phyloP scores from a whole-genome alignment of 92 coral and sea anemone genomes.

The Epizoanthus fatuus region DNA sequence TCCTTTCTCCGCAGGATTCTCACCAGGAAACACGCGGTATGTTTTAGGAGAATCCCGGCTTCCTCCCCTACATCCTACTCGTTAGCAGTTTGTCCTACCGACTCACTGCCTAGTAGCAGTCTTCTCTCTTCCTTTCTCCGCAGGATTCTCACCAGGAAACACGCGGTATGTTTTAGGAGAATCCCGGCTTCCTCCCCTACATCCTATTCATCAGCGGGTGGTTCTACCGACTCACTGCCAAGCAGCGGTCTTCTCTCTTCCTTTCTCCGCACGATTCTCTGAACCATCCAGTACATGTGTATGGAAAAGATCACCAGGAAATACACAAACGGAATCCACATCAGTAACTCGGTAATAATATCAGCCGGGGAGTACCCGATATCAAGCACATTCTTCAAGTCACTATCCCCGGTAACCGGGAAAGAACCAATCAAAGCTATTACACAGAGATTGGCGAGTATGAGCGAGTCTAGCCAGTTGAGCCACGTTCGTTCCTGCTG shows the following conservation, averaged over 20 bases:
- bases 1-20: no score
- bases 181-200: no score
- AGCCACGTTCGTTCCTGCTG: slow-evolving; percentile 31
- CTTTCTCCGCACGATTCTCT: neutral
- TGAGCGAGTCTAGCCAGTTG: slow-evolving; percentile 50
- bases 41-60: no score
- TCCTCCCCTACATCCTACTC: no score
- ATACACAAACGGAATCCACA: slow-evolving; percentile 70
- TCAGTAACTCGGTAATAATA: slow-evolving; percentile 32
- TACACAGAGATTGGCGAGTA: slow-evolving; percentile 52
- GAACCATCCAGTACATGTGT: slow-evolving; percentile 15
- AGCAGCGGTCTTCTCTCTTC: neutral
- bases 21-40: no score
- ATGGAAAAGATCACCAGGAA: slow-evolving; percentile 33
- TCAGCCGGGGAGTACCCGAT: slow-evolving; percentile 51
- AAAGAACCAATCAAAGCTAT: slow-evolving; percentile 66
- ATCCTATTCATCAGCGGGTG: neutral
- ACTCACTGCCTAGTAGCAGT: no score
- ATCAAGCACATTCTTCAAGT: slow-evolving; percentile 8
- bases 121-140: no score
- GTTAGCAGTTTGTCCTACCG: no score
- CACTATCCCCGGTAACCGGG: slow-evolving; percentile 46
- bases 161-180: no score
- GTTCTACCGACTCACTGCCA: neutral
- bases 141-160: no score